Conservation (phyloP, 2,888 invertebrate genomes). For the Drosophila aldrichi region DNA sequence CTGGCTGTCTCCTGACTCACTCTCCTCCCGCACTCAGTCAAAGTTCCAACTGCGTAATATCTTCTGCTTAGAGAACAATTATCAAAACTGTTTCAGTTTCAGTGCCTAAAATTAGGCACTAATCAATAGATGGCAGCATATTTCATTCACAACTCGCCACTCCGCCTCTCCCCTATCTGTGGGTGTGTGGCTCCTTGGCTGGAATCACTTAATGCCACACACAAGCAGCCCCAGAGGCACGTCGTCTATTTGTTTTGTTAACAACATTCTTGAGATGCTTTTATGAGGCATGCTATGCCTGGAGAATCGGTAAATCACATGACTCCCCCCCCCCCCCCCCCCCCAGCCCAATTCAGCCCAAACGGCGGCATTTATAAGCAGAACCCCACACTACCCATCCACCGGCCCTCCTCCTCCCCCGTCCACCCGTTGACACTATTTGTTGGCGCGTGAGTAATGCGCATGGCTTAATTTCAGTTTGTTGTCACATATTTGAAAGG, state of each 20-base stretch:
- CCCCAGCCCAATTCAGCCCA: background rate
- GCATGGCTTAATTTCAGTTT: constrained; percentile 75
- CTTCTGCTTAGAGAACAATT: constrained; percentile 38
- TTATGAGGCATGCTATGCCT: constrained; percentile 71
- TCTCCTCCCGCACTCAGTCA: too few species aligned
- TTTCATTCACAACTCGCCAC: constrained; percentile 29
- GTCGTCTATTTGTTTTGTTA: constrained; percentile 72
- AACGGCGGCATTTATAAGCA: constrained; percentile 6
- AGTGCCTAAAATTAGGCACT: constrained; percentile 61
- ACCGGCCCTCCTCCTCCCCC: background rate
- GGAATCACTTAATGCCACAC: constrained; percentile 70
- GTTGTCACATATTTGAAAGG: constrained; percentile 73
- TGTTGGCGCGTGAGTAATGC: constrained; percentile 71
- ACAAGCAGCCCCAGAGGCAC: constrained; percentile 33
- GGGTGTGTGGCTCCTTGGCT: background rate
- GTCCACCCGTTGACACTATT: constrained; percentile 29
- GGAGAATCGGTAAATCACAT: constrained; percentile 67
- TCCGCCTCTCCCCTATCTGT: background rate
- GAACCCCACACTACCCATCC: background rate
- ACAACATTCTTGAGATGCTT: constrained; percentile 79
- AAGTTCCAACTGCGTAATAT: constrained; percentile 29
- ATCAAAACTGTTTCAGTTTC: constrained; percentile 39
- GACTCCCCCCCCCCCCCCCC: constrained; percentile 42
- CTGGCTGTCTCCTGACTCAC: background rate
- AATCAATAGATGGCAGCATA: constrained; percentile 63